Percentiles rank a stretch among this genome's conserved stretches.
These are phyloP conservation scores for Platycercus adscitus DNA, from an alignment of 2,113 vertebrate genomes.

Conservation along the genomic window DNA sequence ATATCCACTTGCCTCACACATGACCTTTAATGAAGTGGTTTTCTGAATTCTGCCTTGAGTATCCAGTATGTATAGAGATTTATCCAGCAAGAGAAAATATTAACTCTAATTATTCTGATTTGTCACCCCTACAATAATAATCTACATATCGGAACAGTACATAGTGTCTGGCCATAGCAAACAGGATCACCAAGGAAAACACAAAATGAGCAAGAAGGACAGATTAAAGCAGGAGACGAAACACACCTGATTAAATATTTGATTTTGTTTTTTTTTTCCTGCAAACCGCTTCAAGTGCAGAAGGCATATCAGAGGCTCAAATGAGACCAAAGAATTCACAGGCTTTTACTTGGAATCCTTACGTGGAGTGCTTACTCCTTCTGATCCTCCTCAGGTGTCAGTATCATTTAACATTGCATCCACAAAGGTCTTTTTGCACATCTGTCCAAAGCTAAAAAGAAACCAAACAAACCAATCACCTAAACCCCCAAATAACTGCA, in stretches of 20 bases:
- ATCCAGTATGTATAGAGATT: background rate
- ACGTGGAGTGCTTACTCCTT: background rate
- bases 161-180: background rate
- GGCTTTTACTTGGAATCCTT: background rate
- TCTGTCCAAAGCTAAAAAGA: background rate
- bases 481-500: background rate
- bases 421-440: background rate
- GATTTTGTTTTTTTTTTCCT: background rate
- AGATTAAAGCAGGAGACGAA: background rate
- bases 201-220: background rate
- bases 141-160: background rate
- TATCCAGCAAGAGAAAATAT: background rate
- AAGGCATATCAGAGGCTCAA: background rate
- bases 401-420: background rate
- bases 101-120: background rate
- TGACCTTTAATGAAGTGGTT: background rate
- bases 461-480: accelerated
- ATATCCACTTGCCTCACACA: background rate
- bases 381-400: background rate
- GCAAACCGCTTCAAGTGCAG: background rate
- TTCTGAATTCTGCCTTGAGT: background rate
- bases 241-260: background rate
- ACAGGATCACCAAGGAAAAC: background rate
- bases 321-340: background rate
- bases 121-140: background rate